Percentiles rank a stretch among this genome's conserved stretches.
phyloP scores from a whole-genome alignment of 2,113 vertebrate genomes.

The Montifringilla adamsi region DNA sequence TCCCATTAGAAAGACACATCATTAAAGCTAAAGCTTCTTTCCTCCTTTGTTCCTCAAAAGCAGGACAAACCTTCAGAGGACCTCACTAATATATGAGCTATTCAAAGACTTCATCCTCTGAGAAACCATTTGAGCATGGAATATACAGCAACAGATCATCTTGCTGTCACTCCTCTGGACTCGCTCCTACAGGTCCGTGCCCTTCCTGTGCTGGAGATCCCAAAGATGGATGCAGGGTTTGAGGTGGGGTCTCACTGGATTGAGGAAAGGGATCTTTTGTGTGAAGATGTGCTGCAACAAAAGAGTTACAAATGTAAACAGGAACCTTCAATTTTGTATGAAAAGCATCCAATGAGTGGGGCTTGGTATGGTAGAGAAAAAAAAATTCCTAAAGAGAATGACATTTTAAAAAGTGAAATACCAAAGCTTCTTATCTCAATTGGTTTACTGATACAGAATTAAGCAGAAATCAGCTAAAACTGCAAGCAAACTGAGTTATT shows the following conservation, averaged over 20 bases:
- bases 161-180: background rate
- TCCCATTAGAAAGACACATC: background rate
- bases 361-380: background rate
- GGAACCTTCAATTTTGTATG: background rate
- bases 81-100: background rate
- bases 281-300: background rate
- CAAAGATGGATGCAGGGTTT: background rate
- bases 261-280: background rate
- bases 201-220: background rate
- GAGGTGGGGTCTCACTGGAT: background rate
- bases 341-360: background rate
- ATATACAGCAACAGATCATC: background rate
- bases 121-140: background rate
- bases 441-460: background rate
- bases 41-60: background rate
- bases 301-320: background rate
- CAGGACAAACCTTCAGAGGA: background rate
- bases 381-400: background rate
- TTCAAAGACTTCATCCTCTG: background rate
- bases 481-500: background rate
- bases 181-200: fast-evolving
- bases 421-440: background rate
- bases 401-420: background rate
- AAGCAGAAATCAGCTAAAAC: background rate
- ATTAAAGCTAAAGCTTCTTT: background rate